Conservation (phyloP, 2,888 invertebrate genomes). For the Dasypolia templi region DNA sequence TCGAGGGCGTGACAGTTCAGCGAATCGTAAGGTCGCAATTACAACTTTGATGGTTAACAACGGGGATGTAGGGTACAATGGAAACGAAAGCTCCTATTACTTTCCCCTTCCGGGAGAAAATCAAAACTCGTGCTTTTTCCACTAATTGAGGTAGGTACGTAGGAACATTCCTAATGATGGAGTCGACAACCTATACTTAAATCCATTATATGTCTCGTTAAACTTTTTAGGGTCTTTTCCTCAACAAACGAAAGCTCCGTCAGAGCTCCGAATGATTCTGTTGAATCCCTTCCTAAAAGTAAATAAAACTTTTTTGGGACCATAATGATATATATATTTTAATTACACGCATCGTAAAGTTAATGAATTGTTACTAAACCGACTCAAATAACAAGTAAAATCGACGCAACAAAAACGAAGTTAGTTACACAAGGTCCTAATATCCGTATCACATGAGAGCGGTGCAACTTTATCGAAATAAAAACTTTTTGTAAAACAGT, state of each 20-base stretch:
- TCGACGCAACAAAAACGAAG: slow-evolving; percentile 73
- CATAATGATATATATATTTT: slow-evolving; percentile 71
- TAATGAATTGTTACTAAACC: slow-evolving; percentile 83
- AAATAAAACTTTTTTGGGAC: slow-evolving; percentile 48
- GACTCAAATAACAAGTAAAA: slow-evolving; percentile 78
- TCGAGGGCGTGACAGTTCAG: slow-evolving; percentile 82
- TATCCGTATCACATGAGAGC: slow-evolving; percentile 75
- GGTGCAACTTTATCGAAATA: slow-evolving; percentile 84
- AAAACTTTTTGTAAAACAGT: slow-evolving; percentile 81
- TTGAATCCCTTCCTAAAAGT: slow-evolving; percentile 42
- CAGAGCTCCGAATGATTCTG: slow-evolving; percentile 31
- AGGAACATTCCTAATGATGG: slow-evolving; percentile 77
- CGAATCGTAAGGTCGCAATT: slow-evolving; percentile 86
- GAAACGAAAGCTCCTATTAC: slow-evolving; percentile 78
- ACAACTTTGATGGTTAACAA: slow-evolving; percentile 80
- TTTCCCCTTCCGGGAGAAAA: slow-evolving; percentile 79
- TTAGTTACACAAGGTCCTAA: slow-evolving; percentile 79
- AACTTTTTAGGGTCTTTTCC: slow-evolving; percentile 49
- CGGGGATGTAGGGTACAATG: slow-evolving; percentile 72
- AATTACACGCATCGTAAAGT: slow-evolving; percentile 86
- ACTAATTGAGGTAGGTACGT: slow-evolving; percentile 81
- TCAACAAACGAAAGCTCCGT: slow-evolving; percentile 27
- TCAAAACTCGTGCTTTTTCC: slow-evolving; percentile 74
- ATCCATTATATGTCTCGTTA: slow-evolving; percentile 74
- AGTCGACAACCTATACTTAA: slow-evolving; percentile 74